These are phyloP conservation scores for Pinna nobilis DNA, from an alignment of 1,140 invertebrate genomes.

Conservation along the genomic window DNA sequence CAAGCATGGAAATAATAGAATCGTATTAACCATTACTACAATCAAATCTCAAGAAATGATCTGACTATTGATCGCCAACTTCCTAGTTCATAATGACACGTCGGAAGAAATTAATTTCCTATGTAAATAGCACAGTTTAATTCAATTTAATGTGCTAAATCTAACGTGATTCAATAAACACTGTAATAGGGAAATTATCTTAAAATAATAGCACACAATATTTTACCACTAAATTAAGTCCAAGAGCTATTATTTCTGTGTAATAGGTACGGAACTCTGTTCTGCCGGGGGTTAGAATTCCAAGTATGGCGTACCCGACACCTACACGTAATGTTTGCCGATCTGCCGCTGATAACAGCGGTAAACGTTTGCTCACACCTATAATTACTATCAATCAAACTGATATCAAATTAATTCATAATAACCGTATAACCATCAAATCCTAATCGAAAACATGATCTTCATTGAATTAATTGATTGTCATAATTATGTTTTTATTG, in stretches of 20 bases:
- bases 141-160: conserved; percentile 47
- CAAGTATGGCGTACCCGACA: conserved; percentile 19
- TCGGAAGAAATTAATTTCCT: conserved; percentile 49
- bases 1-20: conserved; percentile 27
- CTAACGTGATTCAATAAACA: conserved; percentile 40
- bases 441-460: conserved; percentile 5
- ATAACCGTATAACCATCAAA: background rate
- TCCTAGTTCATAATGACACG: conserved; percentile 28
- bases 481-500: conserved; percentile 16
- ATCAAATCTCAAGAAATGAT: conserved; percentile 21
- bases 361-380: background rate
- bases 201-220: conserved; percentile 35
- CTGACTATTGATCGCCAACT: conserved; percentile 1
- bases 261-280: conserved; percentile 3
- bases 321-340: conserved; percentile 17
- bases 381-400: conserved; percentile 1
- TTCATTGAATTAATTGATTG: conserved; percentile 4
- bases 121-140: conserved; percentile 46
- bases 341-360: conserved; percentile 1
- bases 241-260: background rate
- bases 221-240: conserved; percentile 34
- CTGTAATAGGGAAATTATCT: conserved; percentile 38
- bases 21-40: conserved; percentile 29
- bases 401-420: conserved; percentile 8
- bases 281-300: conserved; percentile 5